phyloP scores from a whole-genome alignment of 2,797 vertebrate species.

The Labroides dimidiatus region DNA sequence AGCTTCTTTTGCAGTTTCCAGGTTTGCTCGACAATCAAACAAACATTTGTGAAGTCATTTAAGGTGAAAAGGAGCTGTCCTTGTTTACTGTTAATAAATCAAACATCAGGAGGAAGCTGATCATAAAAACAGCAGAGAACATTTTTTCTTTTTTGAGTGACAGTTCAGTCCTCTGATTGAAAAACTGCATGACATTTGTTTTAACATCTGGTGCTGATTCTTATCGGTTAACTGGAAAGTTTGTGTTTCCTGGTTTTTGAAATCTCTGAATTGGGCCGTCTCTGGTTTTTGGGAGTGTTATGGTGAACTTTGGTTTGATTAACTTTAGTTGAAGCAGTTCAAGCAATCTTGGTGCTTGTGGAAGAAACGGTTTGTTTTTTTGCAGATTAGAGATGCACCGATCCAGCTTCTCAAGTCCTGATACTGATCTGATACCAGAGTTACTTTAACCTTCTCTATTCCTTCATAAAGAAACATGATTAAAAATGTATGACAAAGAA shows the following conservation, averaged over 20 bases:
- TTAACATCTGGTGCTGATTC: constrained; percentile 13
- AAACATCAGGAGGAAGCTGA: not conserved
- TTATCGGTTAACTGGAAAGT: constrained; percentile 31
- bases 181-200: constrained; percentile 59
- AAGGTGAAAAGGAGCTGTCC: not conserved
- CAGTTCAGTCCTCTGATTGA: constrained; percentile 14
- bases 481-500: too few relatives aligned
- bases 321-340: not conserved
- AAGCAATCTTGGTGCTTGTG: constrained; percentile 15
- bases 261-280: constrained; percentile 16
- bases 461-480: too few relatives aligned
- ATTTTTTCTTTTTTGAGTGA: constrained; percentile 34
- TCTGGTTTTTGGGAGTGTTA: constrained; percentile 16
- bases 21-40: constrained; percentile 61
- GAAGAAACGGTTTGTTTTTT: not conserved
- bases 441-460: too few relatives aligned
- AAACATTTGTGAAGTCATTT: not conserved
- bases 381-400: too few relatives aligned
- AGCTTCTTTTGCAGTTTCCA: constrained; percentile 54
- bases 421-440: too few relatives aligned
- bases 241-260: too few relatives aligned
- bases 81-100: not conserved
- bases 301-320: constrained; percentile 20
- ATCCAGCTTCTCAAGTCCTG: too few relatives aligned
- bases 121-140: constrained; percentile 10